Base-by-base conservation (phyloP, 2,888 invertebrate species). In the Ernsta delagoae region DNA sequence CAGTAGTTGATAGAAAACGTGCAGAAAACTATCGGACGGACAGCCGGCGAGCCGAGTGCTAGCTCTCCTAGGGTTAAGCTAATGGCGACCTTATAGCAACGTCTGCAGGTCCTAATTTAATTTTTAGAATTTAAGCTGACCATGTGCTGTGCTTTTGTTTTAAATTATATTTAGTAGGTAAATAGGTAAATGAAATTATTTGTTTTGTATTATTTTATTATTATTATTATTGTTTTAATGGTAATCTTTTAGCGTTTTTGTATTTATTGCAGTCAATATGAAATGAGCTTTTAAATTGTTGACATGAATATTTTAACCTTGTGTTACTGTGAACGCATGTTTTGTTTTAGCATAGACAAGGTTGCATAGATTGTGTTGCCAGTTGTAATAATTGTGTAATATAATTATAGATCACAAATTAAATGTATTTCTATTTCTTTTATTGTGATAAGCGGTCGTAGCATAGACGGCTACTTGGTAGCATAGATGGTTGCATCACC, bases 81-180 rank as follows among this genome's bases (percentile, higher is more conserved):
- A 83, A 86, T 90, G 87, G 86, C 81, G 87, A 80, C 78, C 80
- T 79, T 83, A 82, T 81, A 80, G 79, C 88, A 84, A 84, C 84
- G 86, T 85, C 80, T 85, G 82, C 89, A 90, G 90, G 84, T 88
- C 84, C 79, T 88, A 85, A 89, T 88, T 88, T 90, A 87, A 86
- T 87, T 89, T 89, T 82, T 89, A 89, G 88, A 82, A 83, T 81
- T 81, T 93, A 93, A 92, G 92, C 92, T 90, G 92, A 93, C 89
- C 88, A 92, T 90, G 93, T 92, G 93, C 92, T 93, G 93, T 93
- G 93, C 91, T 93, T 93, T 91, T 89, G 91, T 92, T 93, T 93
- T 92, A 91, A 92, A 90, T 83, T 86, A 84, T 92, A 91, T 89
- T 85, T 84, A 83, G 78, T 90, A 91, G 86, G 85, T 87, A 88